Conservation (phyloP, 2,888 invertebrate species). For the Tyria jacobaeae region DNA sequence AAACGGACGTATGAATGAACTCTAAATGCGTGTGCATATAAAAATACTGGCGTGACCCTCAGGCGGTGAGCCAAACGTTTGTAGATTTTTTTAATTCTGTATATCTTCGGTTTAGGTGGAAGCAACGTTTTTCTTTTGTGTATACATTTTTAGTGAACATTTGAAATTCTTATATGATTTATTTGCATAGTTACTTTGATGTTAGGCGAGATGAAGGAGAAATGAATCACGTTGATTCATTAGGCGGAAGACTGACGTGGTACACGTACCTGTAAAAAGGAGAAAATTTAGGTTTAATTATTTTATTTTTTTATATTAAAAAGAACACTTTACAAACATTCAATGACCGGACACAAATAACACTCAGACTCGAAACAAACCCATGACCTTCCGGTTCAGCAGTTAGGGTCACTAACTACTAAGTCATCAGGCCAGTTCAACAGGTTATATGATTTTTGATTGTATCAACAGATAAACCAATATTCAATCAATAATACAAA, state of each 20-base stretch:
- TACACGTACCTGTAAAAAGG: slow-evolving; percentile 39
- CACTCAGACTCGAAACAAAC: too few species aligned
- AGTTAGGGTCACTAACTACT: too few species aligned
- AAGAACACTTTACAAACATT: too few species aligned
- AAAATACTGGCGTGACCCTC: slow-evolving; percentile 69
- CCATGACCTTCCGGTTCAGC: too few species aligned
- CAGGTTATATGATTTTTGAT: not conserved
- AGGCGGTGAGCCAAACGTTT: slow-evolving; percentile 55
- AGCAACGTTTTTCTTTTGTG: not conserved
- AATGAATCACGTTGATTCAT: slow-evolving; percentile 19
- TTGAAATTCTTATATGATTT: slow-evolving; percentile 26
- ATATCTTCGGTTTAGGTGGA: slow-evolving; percentile 7
- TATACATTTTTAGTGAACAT: slow-evolving; percentile 14
- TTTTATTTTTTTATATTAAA: too few species aligned
- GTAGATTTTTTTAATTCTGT: slow-evolving; percentile 35
- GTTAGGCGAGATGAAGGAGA: slow-evolving; percentile 2
- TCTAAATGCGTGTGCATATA: slow-evolving; percentile 70
- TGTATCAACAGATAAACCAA: not conserved
- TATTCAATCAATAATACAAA: too few species aligned
- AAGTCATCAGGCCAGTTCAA: too few species aligned
- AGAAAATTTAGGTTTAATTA: slow-evolving; percentile 12
- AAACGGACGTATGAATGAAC: slow-evolving; percentile 78
- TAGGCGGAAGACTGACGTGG: slow-evolving; percentile 4
- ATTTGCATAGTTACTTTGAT: slow-evolving; percentile 42
- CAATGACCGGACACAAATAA: too few species aligned